phyloP scores from a whole-genome alignment of 1,140 invertebrate species.

The Hycleus phaleratus region DNA sequence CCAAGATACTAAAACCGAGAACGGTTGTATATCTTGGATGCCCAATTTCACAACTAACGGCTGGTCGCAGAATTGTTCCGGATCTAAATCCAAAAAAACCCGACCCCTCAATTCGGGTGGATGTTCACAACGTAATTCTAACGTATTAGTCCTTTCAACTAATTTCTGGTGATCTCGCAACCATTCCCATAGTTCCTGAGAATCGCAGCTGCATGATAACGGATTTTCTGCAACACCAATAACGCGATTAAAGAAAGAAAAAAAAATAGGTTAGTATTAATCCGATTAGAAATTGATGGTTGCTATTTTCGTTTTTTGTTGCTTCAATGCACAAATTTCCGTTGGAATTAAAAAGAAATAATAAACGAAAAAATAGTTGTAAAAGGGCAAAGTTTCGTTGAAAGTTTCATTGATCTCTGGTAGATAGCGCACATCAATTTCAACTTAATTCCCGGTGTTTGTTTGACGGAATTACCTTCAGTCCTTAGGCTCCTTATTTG shows the following conservation, averaged over 20 bases:
- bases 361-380: no score
- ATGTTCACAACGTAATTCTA: constrained; percentile 64
- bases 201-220: constrained; percentile 71
- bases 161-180: constrained; percentile 73
- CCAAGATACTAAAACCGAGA: constrained; percentile 81
- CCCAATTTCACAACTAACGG: constrained; percentile 73
- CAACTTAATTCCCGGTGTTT: neutral
- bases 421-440: no score
- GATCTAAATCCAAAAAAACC: constrained; percentile 67
- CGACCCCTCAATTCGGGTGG: constrained; percentile 67
- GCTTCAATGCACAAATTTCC: no score
- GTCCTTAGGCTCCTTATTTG: constrained; percentile 67
- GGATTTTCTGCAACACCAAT: constrained; percentile 64
- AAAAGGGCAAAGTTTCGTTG: no score
- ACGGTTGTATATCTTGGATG: constrained; percentile 80
- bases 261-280: neutral
- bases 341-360: no score
- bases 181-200: constrained; percentile 83
- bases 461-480: constrained; percentile 55
- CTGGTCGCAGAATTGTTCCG: constrained; percentile 71
- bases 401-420: no score
- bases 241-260: neutral
- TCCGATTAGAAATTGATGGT: neutral
- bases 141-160: constrained; percentile 44
- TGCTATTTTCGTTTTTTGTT: no score